Evolutionary conservation across 2,113 vertebrate species (phyloP).

Genomic region (Burhinus bistriatus): DNA sequence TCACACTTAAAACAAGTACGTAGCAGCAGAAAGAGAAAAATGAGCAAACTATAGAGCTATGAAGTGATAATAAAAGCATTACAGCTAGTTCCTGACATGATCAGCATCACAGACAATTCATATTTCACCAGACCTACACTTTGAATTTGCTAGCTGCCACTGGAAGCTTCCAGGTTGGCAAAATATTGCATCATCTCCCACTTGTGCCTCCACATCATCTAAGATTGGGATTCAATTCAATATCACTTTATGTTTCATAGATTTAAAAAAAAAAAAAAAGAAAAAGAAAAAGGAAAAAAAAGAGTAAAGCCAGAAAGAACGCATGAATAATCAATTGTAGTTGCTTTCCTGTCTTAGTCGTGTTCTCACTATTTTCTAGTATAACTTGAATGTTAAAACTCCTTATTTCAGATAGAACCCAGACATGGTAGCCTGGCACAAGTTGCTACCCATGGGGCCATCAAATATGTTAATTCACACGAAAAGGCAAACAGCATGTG

Average conservation of each 20-base stretch:
- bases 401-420: not conserved
- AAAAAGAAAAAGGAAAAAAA: fast-evolving
- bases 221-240: not conserved
- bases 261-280: not conserved
- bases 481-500: not conserved
- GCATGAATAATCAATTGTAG: not conserved
- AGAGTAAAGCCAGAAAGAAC: not conserved
- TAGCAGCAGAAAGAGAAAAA: not conserved
- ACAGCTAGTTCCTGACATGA: not conserved
- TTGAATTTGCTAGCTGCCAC: not conserved
- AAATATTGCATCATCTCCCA: not conserved
- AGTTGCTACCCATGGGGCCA: not conserved
- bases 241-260: not conserved
- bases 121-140: not conserved
- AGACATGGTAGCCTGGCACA: not conserved
- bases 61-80: not conserved
- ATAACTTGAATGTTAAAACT: not conserved
- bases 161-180: not conserved
- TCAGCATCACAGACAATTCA: not conserved
- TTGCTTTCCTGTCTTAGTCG: not conserved
- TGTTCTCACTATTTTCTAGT: not conserved
- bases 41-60: not conserved
- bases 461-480: not conserved
- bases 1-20: not conserved
- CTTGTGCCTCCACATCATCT: not conserved